These are phyloP conservation scores for Acanthaster planci DNA, from an alignment of 35 echinoderm and acorn worm genomes.

Conservation along the genomic window DNA sequence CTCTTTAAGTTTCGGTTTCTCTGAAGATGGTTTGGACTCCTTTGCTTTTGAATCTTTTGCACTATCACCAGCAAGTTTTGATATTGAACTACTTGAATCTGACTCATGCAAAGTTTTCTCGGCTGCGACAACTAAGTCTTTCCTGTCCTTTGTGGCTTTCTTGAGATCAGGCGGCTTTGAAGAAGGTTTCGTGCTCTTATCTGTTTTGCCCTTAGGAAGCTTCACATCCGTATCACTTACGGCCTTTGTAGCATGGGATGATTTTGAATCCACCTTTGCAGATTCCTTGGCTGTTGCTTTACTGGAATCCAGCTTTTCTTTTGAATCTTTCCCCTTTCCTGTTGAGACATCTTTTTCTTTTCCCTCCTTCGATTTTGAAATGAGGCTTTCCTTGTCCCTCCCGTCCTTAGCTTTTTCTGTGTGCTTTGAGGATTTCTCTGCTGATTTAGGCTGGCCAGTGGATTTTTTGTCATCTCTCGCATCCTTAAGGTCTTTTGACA, in stretches of 20 bases:
- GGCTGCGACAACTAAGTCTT: not conserved
- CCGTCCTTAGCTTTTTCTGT: constrained; percentile 11
- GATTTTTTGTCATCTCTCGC: constrained; percentile 17
- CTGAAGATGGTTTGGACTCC: constrained; percentile 41
- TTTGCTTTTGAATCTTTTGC: constrained; percentile 59
- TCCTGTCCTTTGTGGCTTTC: constrained; percentile 38
- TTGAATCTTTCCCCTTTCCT: constrained; percentile 40
- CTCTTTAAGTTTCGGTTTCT: constrained; percentile 51
- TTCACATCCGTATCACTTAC: constrained; percentile 56
- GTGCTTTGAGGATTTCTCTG: constrained; percentile 6
- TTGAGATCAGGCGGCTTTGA: constrained; percentile 8
- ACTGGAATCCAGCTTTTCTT: not conserved
- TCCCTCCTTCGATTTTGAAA: not conserved
- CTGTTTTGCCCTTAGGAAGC: constrained; percentile 47
- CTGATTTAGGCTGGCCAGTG: constrained; percentile 1
- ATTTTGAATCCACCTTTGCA: constrained; percentile 22
- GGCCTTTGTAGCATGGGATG: constrained; percentile 28
- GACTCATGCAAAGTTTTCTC: constrained; percentile 24
- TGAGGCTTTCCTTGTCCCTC: constrained; percentile 4
- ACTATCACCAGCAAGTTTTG: constrained; percentile 8
- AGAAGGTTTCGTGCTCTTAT: constrained; percentile 32
- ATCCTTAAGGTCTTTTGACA: constrained; percentile 25
- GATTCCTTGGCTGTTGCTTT: constrained; percentile 18
- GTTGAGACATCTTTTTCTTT: constrained; percentile 11
- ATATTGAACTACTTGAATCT: not conserved